Evolutionary conservation across 2,797 vertebrate species (phyloP).

Genomic region (Parotocinclus haroldoi): DNA sequence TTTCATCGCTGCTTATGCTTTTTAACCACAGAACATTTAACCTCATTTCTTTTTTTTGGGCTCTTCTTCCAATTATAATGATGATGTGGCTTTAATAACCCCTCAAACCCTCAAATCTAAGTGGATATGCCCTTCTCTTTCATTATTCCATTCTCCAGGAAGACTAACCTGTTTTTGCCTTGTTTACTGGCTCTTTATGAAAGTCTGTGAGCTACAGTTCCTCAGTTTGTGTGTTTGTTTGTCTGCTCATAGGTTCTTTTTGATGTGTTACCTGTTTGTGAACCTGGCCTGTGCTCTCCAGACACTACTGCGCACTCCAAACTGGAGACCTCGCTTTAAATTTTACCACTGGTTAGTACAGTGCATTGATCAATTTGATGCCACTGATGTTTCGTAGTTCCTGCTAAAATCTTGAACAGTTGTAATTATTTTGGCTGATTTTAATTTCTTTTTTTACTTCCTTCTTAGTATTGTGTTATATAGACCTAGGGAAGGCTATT

Average conservation of each 20-base stretch:
- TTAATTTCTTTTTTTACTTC: no score
- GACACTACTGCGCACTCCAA: constrained; percentile 88
- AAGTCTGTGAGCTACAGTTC: background rate
- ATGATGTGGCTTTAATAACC: constrained; percentile 21
- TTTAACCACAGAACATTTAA: background rate
- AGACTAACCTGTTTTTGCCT: no score
- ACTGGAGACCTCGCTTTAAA: constrained; percentile 95
- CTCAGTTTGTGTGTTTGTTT: background rate
- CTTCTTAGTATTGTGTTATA: no score
- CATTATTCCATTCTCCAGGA: background rate
- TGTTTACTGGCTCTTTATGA: background rate
- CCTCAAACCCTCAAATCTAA: background rate
- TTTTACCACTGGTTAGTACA: constrained; percentile 86
- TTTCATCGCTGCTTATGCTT: constrained; percentile 5
- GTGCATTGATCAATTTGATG: background rate
- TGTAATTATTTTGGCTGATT: no score
- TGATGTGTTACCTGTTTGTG: constrained; percentile 97
- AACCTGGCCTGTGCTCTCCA: constrained; percentile 94
- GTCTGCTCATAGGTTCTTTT: constrained; percentile 82
- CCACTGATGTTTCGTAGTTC: no score
- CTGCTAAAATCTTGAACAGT: no score
- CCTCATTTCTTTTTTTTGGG: background rate
- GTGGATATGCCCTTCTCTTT: background rate
- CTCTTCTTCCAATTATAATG: background rate
- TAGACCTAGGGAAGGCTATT: no score